Conservation (phyloP, 2,888 invertebrate genomes). For the Caenorhabditis sp. region DNA sequence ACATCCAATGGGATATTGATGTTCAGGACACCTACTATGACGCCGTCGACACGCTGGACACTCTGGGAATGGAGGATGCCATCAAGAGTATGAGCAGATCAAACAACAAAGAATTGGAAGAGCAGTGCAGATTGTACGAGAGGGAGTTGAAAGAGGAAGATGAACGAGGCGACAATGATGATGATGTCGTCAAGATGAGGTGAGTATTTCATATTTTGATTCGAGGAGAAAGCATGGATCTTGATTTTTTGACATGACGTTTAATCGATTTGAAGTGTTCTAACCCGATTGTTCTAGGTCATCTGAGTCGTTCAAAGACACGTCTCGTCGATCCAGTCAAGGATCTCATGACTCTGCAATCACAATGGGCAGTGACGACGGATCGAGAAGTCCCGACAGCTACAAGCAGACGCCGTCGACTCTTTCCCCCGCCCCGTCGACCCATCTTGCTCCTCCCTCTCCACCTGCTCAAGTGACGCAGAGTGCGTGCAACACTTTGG, state of each 20-base stretch:
- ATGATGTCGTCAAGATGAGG: constrained; percentile 73
- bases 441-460: constrained; percentile 2
- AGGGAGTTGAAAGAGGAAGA: constrained; percentile 80
- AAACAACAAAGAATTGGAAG: constrained; percentile 76
- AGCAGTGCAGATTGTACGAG: constrained; percentile 82
- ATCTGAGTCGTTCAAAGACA: constrained; percentile 52
- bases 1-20: constrained; percentile 3
- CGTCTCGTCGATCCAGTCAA: constrained; percentile 56
- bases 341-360: constrained; percentile 66
- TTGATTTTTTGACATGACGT: background rate
- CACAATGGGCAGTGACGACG: constrained; percentile 61
- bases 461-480: constrained; percentile 3
- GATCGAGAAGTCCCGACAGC: constrained; percentile 47
- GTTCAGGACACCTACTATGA: constrained; percentile 95
- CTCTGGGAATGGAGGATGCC: constrained; percentile 86
- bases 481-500: constrained; percentile 25
- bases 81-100: constrained; percentile 74
- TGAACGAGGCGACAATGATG: constrained; percentile 75
- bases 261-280: constrained; percentile 26
- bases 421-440: constrained; percentile 36
- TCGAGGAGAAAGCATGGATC: constrained; percentile 2
- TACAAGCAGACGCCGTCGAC: constrained; percentile 47
- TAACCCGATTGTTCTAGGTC: constrained; percentile 39
- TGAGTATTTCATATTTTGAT: constrained; percentile 34
- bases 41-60: constrained; percentile 95